phyloP scores from a whole-genome alignment of 35 echinoderm and acorn worm species.

The Lytechinus pictus region DNA sequence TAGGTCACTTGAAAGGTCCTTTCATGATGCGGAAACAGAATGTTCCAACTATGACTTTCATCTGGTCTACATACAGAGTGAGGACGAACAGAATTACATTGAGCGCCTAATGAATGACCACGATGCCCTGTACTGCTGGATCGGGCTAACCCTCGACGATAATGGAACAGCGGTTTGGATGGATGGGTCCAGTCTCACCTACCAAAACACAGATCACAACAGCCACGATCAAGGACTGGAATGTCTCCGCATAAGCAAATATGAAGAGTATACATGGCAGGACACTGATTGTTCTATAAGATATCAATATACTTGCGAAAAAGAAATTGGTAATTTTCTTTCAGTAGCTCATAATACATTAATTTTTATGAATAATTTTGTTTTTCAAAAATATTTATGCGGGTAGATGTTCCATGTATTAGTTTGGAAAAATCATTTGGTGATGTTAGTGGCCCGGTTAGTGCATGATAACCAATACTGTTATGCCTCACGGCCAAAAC shows the following conservation, averaged over 20 bases:
- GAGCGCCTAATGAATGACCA: not conserved
- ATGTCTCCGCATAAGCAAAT: not conserved
- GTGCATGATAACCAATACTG: no score
- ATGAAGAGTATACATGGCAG: not conserved
- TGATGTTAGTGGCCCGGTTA: no score
- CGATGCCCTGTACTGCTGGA: not conserved
- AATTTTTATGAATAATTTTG: no score
- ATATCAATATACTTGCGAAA: not conserved
- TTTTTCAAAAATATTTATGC: no score
- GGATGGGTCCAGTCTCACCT: not conserved
- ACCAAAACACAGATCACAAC: not conserved
- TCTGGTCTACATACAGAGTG: not conserved
- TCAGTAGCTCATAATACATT: no score
- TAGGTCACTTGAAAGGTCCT: not conserved
- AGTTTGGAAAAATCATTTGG: no score
- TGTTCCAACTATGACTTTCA: not conserved
- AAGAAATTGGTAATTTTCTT: constrained; percentile 21
- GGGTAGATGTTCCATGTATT: no score
- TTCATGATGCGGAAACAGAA: not conserved
- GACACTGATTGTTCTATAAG: not conserved
- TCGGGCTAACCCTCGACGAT: not conserved
- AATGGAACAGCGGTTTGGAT: not conserved
- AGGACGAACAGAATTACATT: not conserved
- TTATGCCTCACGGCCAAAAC: no score
- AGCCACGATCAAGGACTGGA: not conserved